Base-by-base conservation (phyloP, 2,113 vertebrate species). In the Rana temporaria region DNA sequence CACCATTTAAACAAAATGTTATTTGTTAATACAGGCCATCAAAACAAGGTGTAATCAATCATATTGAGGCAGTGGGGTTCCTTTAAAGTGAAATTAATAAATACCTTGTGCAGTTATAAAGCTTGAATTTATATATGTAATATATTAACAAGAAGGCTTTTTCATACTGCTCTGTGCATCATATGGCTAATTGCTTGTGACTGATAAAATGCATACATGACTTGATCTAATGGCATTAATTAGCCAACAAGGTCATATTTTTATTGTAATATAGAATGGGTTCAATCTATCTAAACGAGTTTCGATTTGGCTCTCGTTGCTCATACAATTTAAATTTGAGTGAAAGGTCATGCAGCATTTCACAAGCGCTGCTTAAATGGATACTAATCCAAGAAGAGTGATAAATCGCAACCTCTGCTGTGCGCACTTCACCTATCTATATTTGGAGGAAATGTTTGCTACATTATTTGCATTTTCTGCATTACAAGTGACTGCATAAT, bases 331-430 rank as follows among this genome's bases (percentile, higher is more conserved):
- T 64, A 66, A 18, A 63, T 78, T 26, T 53, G 19, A 22, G 17
- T n/a, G 48, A 78, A 78, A 78, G 76, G 63, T 78, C 76, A 67
- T 30, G 76, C 11, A 57, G 53, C 67, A 63, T 67, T 78, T 67
- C 63, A 63, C 24, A 78, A 67, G 55, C 67, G 63, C 67, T 22
- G 67, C 32, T 26, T 55, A 52, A 67, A 78, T 67, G 38, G 67
- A 66, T 67, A 19, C 14, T 52, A 78, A 78, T 78, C 22, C 62
- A 53, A 11, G 26, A 53, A 38, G 67, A 67, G 76, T 67, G 67
- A 78, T 24, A 67, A 56, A 75, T 42, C n/a, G 34, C 57, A 38
- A 60, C 60, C 6, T 26, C 30, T 65, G 22, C 26, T 65, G 14
- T 32, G 17, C 16, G 26, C 75, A 65, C 65, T 64, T 48, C 57